Conservation (phyloP, 2,113 vertebrate genomes). For the Epinephelus fuscoguttatus region DNA sequence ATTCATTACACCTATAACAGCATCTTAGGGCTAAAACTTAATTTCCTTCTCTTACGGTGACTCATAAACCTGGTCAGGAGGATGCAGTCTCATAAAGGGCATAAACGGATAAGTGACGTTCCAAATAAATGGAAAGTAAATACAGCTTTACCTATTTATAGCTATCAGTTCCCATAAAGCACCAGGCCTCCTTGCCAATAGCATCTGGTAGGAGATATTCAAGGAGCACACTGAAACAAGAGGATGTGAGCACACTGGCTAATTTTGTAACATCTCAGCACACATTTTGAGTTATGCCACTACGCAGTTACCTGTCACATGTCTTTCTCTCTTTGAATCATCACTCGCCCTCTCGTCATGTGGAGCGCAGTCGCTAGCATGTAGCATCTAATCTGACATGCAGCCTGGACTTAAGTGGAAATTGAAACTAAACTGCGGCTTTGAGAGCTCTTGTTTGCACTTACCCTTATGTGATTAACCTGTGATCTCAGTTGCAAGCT, state of each 20-base stretch:
- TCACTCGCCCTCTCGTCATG: too few relatives aligned
- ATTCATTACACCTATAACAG: constrained; percentile 50
- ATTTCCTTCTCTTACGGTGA: constrained; percentile 36
- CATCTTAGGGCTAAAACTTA: constrained; percentile 20
- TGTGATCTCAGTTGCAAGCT: too few relatives aligned
- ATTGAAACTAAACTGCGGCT: too few relatives aligned
- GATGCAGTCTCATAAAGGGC: constrained; percentile 31
- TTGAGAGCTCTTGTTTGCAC: too few relatives aligned
- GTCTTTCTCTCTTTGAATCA: too few relatives aligned
- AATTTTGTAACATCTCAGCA: not conserved
- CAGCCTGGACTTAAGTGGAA: too few relatives aligned
- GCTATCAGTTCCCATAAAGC: constrained; percentile 38
- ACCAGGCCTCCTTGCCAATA: not conserved
- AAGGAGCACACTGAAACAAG: not conserved
- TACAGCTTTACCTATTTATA: constrained; percentile 52
- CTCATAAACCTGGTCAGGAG: constrained; percentile 35
- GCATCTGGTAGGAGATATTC: constrained; percentile 4
- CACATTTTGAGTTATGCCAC: not conserved
- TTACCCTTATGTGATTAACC: too few relatives aligned
- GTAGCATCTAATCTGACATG: too few relatives aligned
- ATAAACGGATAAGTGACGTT: constrained; percentile 57
- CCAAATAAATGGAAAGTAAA: constrained; percentile 52
- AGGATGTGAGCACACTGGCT: not conserved
- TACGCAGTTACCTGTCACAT: too few relatives aligned
- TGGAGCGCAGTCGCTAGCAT: too few relatives aligned